phyloP scores from a whole-genome alignment of 2,888 invertebrate genomes.

The Rapana venosa region DNA sequence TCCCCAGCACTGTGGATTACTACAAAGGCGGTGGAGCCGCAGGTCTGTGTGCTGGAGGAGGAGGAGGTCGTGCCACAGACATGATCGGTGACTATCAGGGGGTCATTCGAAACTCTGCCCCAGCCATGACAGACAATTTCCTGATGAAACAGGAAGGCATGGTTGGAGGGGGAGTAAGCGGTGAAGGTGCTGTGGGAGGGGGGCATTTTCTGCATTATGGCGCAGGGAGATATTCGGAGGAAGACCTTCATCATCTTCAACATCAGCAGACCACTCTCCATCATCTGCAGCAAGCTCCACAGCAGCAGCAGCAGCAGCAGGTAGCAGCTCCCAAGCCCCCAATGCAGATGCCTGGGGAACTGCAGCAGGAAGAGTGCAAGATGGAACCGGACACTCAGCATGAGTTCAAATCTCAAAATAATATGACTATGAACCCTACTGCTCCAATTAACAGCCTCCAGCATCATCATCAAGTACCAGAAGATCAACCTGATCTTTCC shows the following conservation, averaged over 20 bases:
- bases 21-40: conserved; percentile 58
- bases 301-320: not conserved
- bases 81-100: conserved; percentile 31
- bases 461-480: not conserved
- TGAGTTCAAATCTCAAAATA: not conserved
- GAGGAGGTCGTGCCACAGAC: conserved; percentile 24
- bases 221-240: conserved; percentile 26
- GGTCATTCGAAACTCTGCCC: not conserved
- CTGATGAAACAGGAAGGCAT: conserved; percentile 44
- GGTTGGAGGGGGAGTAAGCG: not conserved
- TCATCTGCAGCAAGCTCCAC: conserved; percentile 17
- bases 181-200: not conserved
- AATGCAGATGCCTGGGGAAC: conserved; percentile 3
- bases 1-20: conserved; percentile 54
- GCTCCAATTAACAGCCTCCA: not conserved
- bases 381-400: conserved; percentile 23
- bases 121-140: conserved; percentile 35
- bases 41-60: conserved; percentile 14
- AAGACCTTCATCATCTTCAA: conserved; percentile 33
- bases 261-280: conserved; percentile 21
- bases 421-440: not conserved
- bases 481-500: conserved; percentile 12
- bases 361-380: conserved; percentile 6
- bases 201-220: conserved; percentile 4
- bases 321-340: not conserved